These are phyloP conservation scores for Miopithecus talapoin DNA, from an alignment of 2,797 vertebrate species.

Conservation along the genomic window DNA sequence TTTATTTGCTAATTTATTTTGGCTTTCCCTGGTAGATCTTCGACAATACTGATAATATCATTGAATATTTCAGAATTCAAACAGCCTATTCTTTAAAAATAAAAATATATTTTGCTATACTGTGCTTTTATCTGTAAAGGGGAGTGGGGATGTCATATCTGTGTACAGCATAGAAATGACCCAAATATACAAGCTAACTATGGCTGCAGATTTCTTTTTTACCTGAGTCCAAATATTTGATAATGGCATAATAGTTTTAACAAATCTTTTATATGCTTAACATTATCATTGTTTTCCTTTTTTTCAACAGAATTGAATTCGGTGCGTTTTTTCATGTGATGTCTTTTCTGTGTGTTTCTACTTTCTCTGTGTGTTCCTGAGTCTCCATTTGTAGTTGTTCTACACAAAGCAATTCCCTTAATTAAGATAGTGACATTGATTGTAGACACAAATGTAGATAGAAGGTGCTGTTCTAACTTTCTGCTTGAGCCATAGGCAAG, in stretches of 20 bases:
- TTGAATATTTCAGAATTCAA: not conserved
- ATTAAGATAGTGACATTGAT: slow-evolving; percentile 10
- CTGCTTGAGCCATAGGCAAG: not conserved
- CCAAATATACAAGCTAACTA: not conserved
- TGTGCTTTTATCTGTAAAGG: not conserved
- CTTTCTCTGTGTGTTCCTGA: accelerated
- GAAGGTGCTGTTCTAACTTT: not conserved
- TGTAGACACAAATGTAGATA: not conserved
- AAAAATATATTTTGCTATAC: not conserved
- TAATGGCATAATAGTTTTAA: not conserved
- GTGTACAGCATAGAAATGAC: not conserved
- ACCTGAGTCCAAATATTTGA: not conserved
- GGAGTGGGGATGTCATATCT: accelerated
- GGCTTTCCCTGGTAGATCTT: not conserved
- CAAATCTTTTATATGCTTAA: not conserved
- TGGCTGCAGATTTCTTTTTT: not conserved
- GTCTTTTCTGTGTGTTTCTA: accelerated
- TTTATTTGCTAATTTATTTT: not conserved
- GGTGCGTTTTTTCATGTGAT: not conserved
- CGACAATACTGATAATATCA: not conserved
- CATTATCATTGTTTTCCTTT: not conserved
- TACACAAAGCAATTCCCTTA: too few species aligned
- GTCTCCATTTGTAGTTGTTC: not conserved
- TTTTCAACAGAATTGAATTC: not conserved
- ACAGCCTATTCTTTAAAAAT: not conserved